Base-by-base conservation (phyloP, 2,888 invertebrate genomes). In the Philonicus albiceps region DNA sequence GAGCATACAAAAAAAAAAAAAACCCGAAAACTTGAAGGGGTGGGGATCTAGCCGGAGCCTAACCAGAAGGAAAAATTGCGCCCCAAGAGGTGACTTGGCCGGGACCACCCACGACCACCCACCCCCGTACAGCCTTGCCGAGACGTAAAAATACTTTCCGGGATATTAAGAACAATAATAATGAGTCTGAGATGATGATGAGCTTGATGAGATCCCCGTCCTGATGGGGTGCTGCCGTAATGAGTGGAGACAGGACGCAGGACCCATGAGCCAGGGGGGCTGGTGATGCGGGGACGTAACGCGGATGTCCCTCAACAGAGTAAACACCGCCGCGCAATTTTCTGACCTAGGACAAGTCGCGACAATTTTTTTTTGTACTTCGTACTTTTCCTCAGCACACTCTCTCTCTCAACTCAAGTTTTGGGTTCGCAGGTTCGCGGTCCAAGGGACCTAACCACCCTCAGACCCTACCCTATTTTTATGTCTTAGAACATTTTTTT, bases 131-230 rank as follows among this genome's bases (percentile, higher is more conserved):
- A 37, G 19, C 13, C 53, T 55, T 16, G 16, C 64, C 19, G 22
- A 84, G 27, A 73, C 43, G 40, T 49, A 84, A 84, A 84, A 84
- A 53, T 73, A 84, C 84, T 86, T 86, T 78, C 86, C 78, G 86
- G 55, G 37, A 86, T 86, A 86, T 86, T 86, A 75, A 86, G 75
- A 86, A 86, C 76, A 86, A 86, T 86, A 86, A 86, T 86, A 86
- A 86, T 86, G 76, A 86, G 86, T 86, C 86, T 86, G 86, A 75
- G 86, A 85, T 85, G 74, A 86, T 86, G 86, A 86, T 86, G 86
- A 86, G 86, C 86, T 55, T 86, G 86, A 86, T 86, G 86, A 86
- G 76, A 76, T 78, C 86, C 64, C 34, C 64, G 76, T 53, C 64
- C 40, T 73, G 84, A 84, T 84, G 84, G 84, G 84, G 84, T 83